Conservation (phyloP, 2,113 vertebrate genomes). For the Pedetes capensis region DNA sequence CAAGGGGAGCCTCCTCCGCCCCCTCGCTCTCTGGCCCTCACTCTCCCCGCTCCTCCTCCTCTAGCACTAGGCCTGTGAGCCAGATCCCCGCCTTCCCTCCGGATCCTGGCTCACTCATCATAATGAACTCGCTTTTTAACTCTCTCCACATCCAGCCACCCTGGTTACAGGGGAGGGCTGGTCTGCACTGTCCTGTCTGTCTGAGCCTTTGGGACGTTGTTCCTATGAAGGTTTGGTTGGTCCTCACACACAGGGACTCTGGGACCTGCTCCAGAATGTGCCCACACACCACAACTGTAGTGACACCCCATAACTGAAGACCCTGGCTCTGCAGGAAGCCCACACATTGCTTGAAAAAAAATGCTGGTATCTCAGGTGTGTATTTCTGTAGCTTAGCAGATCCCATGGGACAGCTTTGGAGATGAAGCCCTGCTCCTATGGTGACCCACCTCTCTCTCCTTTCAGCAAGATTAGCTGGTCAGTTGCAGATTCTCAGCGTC, state of each 20-base stretch:
- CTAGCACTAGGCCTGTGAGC: background rate
- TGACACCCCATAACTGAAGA: background rate
- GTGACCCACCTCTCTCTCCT: background rate
- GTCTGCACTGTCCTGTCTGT: background rate
- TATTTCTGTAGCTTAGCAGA: background rate
- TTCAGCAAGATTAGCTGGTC: background rate
- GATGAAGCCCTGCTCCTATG: background rate
- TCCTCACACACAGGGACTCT: background rate
- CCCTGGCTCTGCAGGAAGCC: background rate
- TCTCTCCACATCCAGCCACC: background rate
- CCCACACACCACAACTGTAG: background rate
- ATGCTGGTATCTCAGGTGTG: background rate
- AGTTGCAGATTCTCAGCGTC: background rate
- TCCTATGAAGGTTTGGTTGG: background rate
- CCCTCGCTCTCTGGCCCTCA: background rate
- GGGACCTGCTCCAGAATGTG: background rate
- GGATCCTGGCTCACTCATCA: background rate
- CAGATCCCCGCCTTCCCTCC: background rate
- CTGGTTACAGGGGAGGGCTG: background rate
- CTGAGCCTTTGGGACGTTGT: background rate
- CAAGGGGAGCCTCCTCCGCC: background rate
- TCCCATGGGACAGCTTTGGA: background rate
- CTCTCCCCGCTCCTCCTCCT: background rate
- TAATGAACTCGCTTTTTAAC: background rate
- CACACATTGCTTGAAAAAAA: slow-evolving; percentile 1